Base-by-base conservation (phyloP, 2,113 vertebrate species). In the Fulmarus glacialis region DNA sequence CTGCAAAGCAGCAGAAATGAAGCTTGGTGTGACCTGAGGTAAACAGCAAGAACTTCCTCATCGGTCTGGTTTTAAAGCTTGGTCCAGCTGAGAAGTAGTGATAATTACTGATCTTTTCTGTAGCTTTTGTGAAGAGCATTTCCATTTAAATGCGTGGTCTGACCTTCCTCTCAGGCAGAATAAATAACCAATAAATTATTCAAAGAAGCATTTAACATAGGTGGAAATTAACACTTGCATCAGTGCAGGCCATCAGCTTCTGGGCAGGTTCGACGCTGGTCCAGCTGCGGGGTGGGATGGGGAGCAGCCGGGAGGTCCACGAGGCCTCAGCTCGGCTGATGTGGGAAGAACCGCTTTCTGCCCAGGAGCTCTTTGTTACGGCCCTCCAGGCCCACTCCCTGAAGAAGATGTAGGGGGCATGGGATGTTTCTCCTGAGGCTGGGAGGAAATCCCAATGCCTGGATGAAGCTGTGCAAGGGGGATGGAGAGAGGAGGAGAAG, bases 101-200 rank as follows among this genome's bases (percentile, higher is more conserved):
- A 63, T 93, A 91, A 86, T 95, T 82, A 42, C 71, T 78, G 45
- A 63, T 89, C 82, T 83, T 68, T 94, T 89, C 73, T 90, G 77
- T 86, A 79, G 81, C 81, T 81, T 74, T 80, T 80, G 77, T 18
- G 4, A 91, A 87, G 77, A 89, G 66, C 56, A 40, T 97, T 97
- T 85, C 89, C 80, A 96, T 97, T 95, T 85, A 98, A 97, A 97
- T 97, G 94, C 93, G 68, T 30, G 70, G 50, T 77, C 93, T 79
- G 56, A 93, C 95, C 88, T 97, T 97, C 94, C 92, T 97, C 78
- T 96, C 89, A 91, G 81, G 90, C 94, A 95, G 90, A 97, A 96
- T 95, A 97, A 97, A 96, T 96, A 98, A 95, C 81, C 89, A 79
- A 94, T 96, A 96, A 94, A 96, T 95, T 96, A 98, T 97, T 97